Conservation (phyloP, 2,113 vertebrate genomes). For the Garra rufa region DNA sequence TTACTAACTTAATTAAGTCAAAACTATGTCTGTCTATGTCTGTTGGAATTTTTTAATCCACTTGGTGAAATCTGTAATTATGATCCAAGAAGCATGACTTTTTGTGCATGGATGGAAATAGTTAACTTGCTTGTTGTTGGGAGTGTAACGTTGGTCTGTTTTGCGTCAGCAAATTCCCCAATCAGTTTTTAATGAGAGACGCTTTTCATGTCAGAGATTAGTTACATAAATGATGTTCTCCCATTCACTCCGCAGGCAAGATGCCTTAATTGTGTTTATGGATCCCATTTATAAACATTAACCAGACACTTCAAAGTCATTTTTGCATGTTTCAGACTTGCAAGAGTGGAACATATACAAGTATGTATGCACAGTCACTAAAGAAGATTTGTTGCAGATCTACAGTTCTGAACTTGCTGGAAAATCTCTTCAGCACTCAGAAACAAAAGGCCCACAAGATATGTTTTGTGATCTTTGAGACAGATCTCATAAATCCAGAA, state of each 20-base stretch:
- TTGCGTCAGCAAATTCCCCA: conserved; percentile 8
- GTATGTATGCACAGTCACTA: neutral
- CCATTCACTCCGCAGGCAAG: conserved; percentile 1
- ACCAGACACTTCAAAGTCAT: neutral
- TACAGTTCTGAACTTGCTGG: conserved; percentile 5
- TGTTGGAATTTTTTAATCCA: too few species aligned
- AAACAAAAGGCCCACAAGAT: neutral
- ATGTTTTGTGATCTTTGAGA: neutral
- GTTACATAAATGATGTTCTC: conserved; percentile 20
- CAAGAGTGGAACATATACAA: neutral
- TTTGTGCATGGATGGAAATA: neutral
- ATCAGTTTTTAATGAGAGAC: neutral
- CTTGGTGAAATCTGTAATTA: neutral
- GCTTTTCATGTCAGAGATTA: neutral
- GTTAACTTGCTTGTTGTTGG: neutral
- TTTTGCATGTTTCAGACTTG: neutral
- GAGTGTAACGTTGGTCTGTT: neutral
- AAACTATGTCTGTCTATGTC: too few species aligned
- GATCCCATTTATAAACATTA: conserved; percentile 2
- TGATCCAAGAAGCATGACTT: neutral
- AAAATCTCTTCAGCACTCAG: neutral
- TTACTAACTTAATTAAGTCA: too few species aligned
- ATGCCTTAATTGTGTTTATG: neutral
- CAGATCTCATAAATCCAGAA: neutral
- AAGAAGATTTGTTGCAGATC: neutral